Percentiles rank a stretch among this genome's conserved stretches.
Conservation (phyloP, 2,888 invertebrate species). For the Cryptophagus acutangulus region DNA sequence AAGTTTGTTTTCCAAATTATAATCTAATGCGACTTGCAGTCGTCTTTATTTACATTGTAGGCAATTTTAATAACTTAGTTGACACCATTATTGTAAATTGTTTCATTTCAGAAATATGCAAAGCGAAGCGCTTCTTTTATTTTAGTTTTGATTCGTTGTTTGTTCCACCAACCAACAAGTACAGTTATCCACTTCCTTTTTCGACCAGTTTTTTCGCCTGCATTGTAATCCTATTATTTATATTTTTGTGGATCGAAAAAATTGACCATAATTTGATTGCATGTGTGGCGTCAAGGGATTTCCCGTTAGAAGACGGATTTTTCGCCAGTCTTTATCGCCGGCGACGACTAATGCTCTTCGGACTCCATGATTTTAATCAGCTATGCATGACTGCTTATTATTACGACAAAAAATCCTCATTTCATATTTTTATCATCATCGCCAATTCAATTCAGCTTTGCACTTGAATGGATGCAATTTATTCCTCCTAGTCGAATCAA, state of each 20-base stretch:
- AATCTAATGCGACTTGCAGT: too few relatives aligned
- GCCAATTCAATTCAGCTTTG: too few relatives aligned
- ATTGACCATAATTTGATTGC: too few relatives aligned
- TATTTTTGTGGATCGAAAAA: too few relatives aligned
- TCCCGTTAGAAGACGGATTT: background rate
- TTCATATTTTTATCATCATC: too few relatives aligned
- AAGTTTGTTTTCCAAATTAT: too few relatives aligned
- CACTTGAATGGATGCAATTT: too few relatives aligned
- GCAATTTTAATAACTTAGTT: too few relatives aligned
- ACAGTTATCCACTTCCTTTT: slow-evolving; percentile 9
- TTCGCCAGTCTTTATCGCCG: too few relatives aligned
- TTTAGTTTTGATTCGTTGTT: background rate
- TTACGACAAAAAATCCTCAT: too few relatives aligned
- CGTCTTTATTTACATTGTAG: background rate
- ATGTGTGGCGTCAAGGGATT: slow-evolving; percentile 1
- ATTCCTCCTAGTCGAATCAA: too few relatives aligned
- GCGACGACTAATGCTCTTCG: background rate
- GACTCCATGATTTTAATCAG: slow-evolving; percentile 7
- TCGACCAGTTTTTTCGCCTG: slow-evolving; percentile 4
- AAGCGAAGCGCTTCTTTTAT: slow-evolving; percentile 3
- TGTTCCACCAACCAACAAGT: slow-evolving; percentile 3
- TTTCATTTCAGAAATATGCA: slow-evolving; percentile 7
- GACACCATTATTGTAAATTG: slow-evolving; percentile 5
- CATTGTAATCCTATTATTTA: too few relatives aligned
- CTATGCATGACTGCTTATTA: background rate